These are phyloP conservation scores for Pemphigus obesinymphae DNA, from an alignment of 1,140 invertebrate genomes.

Conservation along the genomic window DNA sequence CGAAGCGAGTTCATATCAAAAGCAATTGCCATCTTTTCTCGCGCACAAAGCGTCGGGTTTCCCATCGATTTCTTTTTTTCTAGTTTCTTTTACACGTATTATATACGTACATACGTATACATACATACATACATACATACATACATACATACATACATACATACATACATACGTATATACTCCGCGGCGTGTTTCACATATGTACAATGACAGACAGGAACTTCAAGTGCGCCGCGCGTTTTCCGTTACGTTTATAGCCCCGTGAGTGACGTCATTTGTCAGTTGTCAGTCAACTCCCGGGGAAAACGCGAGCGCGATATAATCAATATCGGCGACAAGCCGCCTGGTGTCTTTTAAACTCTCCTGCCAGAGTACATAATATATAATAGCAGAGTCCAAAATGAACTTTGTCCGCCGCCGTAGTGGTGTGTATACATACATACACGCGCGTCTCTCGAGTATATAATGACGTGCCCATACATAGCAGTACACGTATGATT, in stretches of 20 bases:
- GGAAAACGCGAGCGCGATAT: slow-evolving; percentile 32
- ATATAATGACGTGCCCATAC: background rate
- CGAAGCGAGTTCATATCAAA: slow-evolving; percentile 32
- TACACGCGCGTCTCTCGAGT: background rate
- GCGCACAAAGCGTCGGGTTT: slow-evolving; percentile 22
- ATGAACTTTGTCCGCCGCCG: background rate
- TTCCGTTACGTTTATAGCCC: slow-evolving; percentile 28
- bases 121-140: background rate
- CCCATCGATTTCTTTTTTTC: slow-evolving; percentile 10
- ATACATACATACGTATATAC: background rate
- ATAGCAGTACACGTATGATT: background rate
- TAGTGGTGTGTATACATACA: background rate
- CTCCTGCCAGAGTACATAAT: background rate
- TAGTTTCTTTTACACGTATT: background rate
- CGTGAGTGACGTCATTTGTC: slow-evolving; percentile 40
- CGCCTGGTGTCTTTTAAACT: slow-evolving; percentile 6
- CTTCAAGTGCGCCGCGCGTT: slow-evolving; percentile 15
- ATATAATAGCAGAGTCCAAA: background rate
- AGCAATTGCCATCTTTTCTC: slow-evolving; percentile 38
- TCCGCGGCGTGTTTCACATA: slow-evolving; percentile 18
- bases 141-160: background rate
- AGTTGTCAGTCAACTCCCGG: slow-evolving; percentile 39
- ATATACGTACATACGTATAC: background rate
- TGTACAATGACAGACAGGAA: slow-evolving; percentile 36
- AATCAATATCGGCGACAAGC: slow-evolving; percentile 40